Conservation (phyloP, 1,140 invertebrate genomes). For the Thaumatotibia leucotreta region DNA sequence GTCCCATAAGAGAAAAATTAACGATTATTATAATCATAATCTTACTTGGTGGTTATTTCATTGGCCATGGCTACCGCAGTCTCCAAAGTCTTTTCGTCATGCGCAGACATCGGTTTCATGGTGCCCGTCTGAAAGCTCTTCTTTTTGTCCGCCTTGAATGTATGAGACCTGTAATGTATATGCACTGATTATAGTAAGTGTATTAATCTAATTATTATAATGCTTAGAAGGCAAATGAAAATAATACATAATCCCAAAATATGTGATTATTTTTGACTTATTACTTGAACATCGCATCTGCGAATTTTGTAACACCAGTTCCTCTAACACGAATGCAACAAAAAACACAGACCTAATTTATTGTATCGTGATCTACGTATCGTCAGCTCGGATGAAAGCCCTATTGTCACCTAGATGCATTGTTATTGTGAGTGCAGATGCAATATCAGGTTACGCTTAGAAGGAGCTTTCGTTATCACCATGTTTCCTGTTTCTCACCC, state of each 20-base stretch:
- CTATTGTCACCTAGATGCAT: not conserved
- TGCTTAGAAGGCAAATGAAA: no score
- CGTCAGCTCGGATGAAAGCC: not conserved
- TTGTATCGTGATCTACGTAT: not conserved
- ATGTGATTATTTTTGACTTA: no score
- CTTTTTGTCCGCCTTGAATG: conserved; percentile 82
- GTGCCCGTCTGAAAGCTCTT: conserved; percentile 77
- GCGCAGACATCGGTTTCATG: conserved; percentile 95
- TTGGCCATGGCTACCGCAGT: conserved; percentile 96
- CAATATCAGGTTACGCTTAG: not conserved
- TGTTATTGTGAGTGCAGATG: not conserved
- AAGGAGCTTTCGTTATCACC: not conserved
- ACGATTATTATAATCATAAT: no score
- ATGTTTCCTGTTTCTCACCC: not conserved
- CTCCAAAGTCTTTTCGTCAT: conserved; percentile 95
- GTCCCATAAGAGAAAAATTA: no score
- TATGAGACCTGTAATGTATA: conserved; percentile 38
- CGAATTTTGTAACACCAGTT: no score
- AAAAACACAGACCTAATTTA: no score
- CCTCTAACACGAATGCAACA: no score
- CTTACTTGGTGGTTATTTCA: conserved; percentile 88
- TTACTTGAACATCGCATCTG: not conserved
- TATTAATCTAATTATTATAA: not conserved
- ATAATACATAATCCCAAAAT: no score
- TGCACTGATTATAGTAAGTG: not conserved